phyloP scores from a whole-genome alignment of 2,888 invertebrate species.

The Pimpla rufipes region DNA sequence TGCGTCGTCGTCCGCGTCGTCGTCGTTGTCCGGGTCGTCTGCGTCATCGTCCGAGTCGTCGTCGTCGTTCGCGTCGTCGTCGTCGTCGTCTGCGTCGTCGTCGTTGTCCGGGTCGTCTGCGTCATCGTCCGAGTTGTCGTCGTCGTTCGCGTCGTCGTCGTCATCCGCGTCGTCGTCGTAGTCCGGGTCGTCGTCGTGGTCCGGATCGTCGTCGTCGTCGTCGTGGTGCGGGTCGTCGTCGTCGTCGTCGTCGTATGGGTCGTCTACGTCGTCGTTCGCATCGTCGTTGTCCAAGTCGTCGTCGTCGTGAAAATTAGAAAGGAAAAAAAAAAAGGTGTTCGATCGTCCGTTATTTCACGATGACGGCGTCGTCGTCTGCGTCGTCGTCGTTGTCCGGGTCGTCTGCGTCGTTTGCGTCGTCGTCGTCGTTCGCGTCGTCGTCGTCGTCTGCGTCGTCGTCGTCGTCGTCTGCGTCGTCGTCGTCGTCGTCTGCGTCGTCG shows the following conservation, averaged over 20 bases:
- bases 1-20: background rate
- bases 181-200: background rate
- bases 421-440: background rate
- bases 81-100: background rate
- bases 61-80: too few species aligned
- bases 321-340: too few species aligned
- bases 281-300: background rate
- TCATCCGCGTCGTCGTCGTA: too few species aligned
- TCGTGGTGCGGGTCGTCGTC: background rate
- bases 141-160: too few species aligned
- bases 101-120: background rate
- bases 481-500: background rate
- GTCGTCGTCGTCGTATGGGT: background rate
- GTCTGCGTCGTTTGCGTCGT: too few species aligned
- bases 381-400: too few species aligned
- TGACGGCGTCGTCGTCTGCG: too few species aligned
- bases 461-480: background rate
- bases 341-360: too few species aligned
- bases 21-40: background rate
- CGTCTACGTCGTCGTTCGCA: background rate
- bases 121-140: constrained; percentile 75
- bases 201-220: constrained; percentile 9
- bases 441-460: constrained; percentile 12
- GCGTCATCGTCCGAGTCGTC: too few species aligned
- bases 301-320: background rate